Evolutionary conservation across 2,888 invertebrate genomes (phyloP).

Genomic region (Machimus rusticus): DNA sequence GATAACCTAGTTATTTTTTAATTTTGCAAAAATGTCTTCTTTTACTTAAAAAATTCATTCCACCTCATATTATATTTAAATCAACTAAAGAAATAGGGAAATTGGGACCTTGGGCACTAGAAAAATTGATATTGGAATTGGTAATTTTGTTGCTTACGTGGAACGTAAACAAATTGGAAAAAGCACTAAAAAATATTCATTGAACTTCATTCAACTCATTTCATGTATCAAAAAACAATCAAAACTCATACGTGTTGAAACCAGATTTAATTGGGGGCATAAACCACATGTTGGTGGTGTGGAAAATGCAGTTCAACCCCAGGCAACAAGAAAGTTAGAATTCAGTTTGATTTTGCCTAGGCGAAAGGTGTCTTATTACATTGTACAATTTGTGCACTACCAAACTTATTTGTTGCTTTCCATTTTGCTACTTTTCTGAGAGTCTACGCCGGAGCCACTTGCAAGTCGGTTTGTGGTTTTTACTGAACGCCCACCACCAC

Average conservation of each 20-base stretch:
- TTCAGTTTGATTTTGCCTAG: not conserved
- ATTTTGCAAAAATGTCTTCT: too few species aligned
- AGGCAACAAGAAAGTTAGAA: not conserved
- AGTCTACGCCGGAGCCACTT: not conserved
- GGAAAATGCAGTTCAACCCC: not conserved
- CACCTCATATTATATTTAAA: too few species aligned
- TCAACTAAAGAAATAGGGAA: too few species aligned
- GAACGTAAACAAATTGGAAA: too few species aligned
- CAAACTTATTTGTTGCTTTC: not conserved
- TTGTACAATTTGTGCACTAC: conserved; percentile 7
- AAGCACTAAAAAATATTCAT: not conserved
- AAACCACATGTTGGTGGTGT: not conserved
- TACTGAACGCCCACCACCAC: conserved; percentile 7
- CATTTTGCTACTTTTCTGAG: conserved; percentile 1
- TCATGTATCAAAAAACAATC: not conserved
- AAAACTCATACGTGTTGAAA: not conserved
- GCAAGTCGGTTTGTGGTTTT: conserved; percentile 19
- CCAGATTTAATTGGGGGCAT: not conserved
- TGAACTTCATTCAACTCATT: not conserved
- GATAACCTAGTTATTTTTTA: too few species aligned
- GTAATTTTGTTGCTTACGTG: too few species aligned
- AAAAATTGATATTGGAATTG: too few species aligned
- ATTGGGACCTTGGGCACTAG: too few species aligned
- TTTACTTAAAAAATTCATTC: too few species aligned
- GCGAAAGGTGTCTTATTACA: conserved; percentile 3